Base-by-base conservation (phyloP, 2,888 invertebrate species). In the Nomada flava region DNA sequence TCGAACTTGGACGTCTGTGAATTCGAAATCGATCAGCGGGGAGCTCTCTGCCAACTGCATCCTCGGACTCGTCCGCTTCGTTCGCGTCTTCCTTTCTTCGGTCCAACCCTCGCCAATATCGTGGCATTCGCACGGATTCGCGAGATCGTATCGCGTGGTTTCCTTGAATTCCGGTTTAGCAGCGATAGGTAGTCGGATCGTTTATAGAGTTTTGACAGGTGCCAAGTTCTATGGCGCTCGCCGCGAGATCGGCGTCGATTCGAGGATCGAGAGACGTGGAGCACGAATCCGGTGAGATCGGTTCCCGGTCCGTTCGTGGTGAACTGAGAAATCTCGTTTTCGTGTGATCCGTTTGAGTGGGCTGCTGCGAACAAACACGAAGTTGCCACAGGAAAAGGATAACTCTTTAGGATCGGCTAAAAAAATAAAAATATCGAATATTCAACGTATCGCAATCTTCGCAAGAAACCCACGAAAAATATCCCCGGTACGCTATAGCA, bases 71-170 rank as follows among this genome's bases (percentile, higher is more conserved):
- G 23, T 55, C 59, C 18, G 55, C 42, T 52, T 53, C 29, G 52
- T 18, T 44, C 63, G 52, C 60, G 55, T 55, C 76, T 36, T 42
- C 20, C 64, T 52, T 77, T 63, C 76, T 62, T 53, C 59, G 10
- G 55, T 47, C 59, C 71, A 55, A 44, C 55, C 18, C 70, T 44
- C 53, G 57, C 72, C 70, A 57, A 67, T 70, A 76, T 70, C 69
- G 62, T 20, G 73, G 84, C 36, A 74, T 79, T 84, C 84, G 82
- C 82, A 70, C 83, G 84, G 77, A 89, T 88, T 80, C 87, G 84
- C 85, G 64, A 87, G 88, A 90, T 89, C 79, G 78, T 89, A 89
- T 88, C 89, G 75, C 44, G 5, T 7, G 53, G 62, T 36, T 76
- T 52, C 79, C 71, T 75, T 69, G 79, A 68, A 79, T 79, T 80